These are phyloP conservation scores for Anableps anableps DNA, from an alignment of 2,797 vertebrate species.

Conservation along the genomic window DNA sequence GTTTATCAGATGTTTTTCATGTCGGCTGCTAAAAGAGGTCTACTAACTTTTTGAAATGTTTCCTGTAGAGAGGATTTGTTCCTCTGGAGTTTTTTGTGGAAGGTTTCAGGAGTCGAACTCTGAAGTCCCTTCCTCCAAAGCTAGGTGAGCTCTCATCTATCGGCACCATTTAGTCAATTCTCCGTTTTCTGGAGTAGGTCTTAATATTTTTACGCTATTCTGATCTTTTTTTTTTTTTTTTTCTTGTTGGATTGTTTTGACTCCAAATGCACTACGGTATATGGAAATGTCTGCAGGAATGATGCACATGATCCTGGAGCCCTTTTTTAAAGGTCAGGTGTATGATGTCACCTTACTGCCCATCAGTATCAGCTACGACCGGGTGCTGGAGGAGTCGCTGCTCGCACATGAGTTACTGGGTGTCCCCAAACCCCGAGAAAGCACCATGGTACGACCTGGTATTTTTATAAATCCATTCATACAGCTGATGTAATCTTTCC, in stretches of 20 bases:
- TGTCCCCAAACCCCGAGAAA: conserved; percentile 94
- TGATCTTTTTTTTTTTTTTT: neutral
- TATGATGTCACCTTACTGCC: conserved; percentile 92
- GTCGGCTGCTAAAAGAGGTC: neutral
- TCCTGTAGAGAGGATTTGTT: conserved; percentile 87
- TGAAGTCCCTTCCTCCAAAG: conserved; percentile 92
- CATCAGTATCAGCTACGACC: conserved; percentile 96
- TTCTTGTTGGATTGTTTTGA: neutral
- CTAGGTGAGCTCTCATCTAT: conserved; percentile 81
- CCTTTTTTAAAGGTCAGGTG: conserved; percentile 94
- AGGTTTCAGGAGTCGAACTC: conserved; percentile 92
- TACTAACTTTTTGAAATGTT: conserved; percentile 9
- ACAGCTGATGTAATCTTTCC: no score
- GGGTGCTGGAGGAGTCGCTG: conserved; percentile 92
- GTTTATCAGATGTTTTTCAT: neutral
- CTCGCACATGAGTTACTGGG: conserved; percentile 93
- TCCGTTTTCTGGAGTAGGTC: neutral
- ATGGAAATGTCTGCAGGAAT: conserved; percentile 83
- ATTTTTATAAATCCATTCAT: neutral
- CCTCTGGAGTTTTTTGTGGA: conserved; percentile 97
- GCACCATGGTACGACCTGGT: conserved; percentile 83
- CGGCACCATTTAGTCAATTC: neutral
- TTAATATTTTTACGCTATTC: neutral
- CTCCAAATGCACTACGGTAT: neutral
- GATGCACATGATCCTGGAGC: conserved; percentile 95